Base-by-base conservation (phyloP, 2,113 vertebrate genomes). In the Uria aalge region DNA sequence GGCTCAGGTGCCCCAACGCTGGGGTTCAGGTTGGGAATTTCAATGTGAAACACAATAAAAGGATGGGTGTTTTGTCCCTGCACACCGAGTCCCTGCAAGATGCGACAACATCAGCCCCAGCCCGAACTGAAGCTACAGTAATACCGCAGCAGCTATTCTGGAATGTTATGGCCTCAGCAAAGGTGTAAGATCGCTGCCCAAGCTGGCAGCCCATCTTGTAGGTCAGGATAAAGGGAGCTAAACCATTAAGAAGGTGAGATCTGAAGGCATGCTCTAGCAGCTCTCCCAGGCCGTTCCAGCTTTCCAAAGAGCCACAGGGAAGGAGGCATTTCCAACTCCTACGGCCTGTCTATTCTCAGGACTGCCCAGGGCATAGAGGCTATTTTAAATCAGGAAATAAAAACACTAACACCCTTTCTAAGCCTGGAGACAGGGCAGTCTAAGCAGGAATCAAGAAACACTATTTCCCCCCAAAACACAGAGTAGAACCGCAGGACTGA, bases 101-200 rank as follows among this genome's bases (percentile, higher is more conserved):
- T 11, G 22, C 36, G 2, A 18, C 27, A 15, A 43, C 36, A 15
- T 23, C 32, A 59, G 45, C 71, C 50, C 40, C 64, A 64, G 10
- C 12, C 24, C 12, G 17, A 63, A 26, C 43, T 6, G 40, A 18
- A 38, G 47, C 15, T 15, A 15, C 47, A 1, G 19, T 18, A 12
- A 43, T 6, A 50, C 40, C 7, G 3, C 36, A 12, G 6, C 50
- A 4, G 32, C 7, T 29, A 15, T 17, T 38, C 34, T 23, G 43
- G 38, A 57, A 29, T 9, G 27, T 17, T 3, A 16, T 2, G 3
- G 36, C 22, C 23, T 34, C 59, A 15, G 75, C 20, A 48, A 34
- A 43, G 19, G 19, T 7, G 4, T 5, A 34, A 8, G 16, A 21
- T 16, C 4, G 0, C 11, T 40, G 20, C 6, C 52, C 52, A 9